Base-by-base conservation (phyloP, 2,888 invertebrate genomes). In the Abscondita cerata region DNA sequence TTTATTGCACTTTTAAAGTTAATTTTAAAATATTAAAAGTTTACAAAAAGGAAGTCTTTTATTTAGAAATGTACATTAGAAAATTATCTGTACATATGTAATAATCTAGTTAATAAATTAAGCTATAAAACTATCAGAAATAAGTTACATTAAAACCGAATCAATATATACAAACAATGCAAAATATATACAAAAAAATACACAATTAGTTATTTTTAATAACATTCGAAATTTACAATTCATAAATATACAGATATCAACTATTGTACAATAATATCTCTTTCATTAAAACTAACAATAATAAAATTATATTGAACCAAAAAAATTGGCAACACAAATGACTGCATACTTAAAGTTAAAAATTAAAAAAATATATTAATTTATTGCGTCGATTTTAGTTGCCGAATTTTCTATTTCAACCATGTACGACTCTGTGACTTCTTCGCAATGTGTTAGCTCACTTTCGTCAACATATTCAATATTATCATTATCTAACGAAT, bases 401-500 rank as follows among this genome's bases (percentile, higher is more conserved):
- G 34, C n/a, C 9, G 47, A 33, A 6, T 62, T 48, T 47, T 59
- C 44, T 46, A 59, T 13, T 20, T 62, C 55, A 13, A 59, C 46
- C 40, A 50, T 20, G 52, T 11, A 57, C 12, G 46, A 25, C n/a
- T 57, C 52, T 15, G 16, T 47, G 36, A 58, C 31, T 12, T 11
- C 41, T 18, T 48, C 47, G 47, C 20, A 15, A 18, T 40, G 25
- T 15, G 16, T 13, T 31, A n/a, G 12, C 1, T 41, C 40, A n/a
- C 52, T 41, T 50, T 59, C 44, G 33, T 64, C 31, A 11, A 64
- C 64, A 63, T 71, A 73, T 46, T 73, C 66, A 20, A 73, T 73
- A 34, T 71, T 72, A 60, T 70, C 71, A 50, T 74, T 72, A 60
- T 74, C 74, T 57, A 74, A 65, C 40, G 65, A 68, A 36, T 72